A percentile compares a stretch with the other conserved stretches of the same genome.
These are phyloP conservation scores for Emys orbicularis DNA, from an alignment of 2,797 vertebrate species.

Conservation along the genomic window DNA sequence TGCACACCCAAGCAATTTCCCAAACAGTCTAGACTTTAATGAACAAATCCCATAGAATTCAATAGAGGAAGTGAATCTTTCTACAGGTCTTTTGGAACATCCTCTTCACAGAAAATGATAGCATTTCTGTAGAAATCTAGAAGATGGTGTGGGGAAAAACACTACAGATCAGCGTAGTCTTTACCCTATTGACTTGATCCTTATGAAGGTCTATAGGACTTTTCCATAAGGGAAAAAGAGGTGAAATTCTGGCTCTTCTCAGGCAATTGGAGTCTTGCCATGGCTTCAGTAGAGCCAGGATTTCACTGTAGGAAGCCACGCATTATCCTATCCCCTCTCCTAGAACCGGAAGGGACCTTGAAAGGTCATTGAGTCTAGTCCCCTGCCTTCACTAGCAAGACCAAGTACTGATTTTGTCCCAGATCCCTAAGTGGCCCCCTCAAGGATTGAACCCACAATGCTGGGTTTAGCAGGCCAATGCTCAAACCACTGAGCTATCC, in stretches of 20 bases:
- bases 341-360: too few species aligned
- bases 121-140: neutral
- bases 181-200: neutral
- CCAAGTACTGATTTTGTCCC: too few species aligned
- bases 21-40: neutral
- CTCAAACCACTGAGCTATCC: too few species aligned
- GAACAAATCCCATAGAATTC: neutral
- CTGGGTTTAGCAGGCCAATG: too few species aligned
- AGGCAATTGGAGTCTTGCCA: neutral
- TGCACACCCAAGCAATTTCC: neutral
- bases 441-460: too few species aligned
- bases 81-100: fast-evolving
- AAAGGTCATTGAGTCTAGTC: too few species aligned
- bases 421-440: too few species aligned
- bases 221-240: too few species aligned
- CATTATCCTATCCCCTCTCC: neutral
- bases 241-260: neutral
- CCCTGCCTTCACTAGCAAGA: too few species aligned
- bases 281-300: neutral
- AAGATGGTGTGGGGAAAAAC: neutral
- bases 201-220: neutral
- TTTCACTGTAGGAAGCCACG: neutral
- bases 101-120: neutral
- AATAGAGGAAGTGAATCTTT: neutral
- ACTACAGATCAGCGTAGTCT: neutral